A percentile compares a stretch with the other conserved stretches of the same genome.
Conservation (phyloP, 2,797 vertebrate species). For the Gymnoscopelus microlampas region DNA sequence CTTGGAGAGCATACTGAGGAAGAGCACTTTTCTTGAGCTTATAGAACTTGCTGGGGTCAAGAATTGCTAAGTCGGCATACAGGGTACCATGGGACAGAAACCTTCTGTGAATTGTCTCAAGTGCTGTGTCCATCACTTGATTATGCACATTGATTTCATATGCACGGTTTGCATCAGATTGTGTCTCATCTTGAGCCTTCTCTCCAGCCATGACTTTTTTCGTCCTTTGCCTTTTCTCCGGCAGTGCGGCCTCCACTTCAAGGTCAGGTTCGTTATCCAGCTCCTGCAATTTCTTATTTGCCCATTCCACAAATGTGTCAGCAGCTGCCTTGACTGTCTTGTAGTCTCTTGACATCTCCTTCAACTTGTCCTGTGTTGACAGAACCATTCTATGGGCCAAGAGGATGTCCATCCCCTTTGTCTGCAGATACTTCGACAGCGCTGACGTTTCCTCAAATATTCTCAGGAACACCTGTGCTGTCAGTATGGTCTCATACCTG, state of each 20-base stretch:
- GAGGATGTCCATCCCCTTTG: no score
- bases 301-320: slow-evolving; percentile 12
- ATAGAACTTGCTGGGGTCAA: no score
- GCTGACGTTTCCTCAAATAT: slow-evolving; percentile 36
- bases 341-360: slow-evolving; percentile 21
- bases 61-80: no score
- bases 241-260: background rate
- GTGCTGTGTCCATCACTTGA: no score
- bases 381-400: no score
- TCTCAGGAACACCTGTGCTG: slow-evolving; percentile 22
- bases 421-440: slow-evolving; percentile 32
- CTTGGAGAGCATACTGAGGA: no score
- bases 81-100: no score
- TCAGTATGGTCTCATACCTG: slow-evolving; percentile 34
- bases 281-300: background rate
- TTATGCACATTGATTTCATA: no score
- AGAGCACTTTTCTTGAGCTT: no score
- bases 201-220: background rate
- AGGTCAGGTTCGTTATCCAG: background rate
- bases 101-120: no score
- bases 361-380: slow-evolving; percentile 32
- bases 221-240: background rate
- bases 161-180: background rate
- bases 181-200: slow-evolving; percentile 1
- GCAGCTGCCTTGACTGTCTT: slow-evolving; percentile 32